Base-by-base conservation (phyloP, 2,797 vertebrate genomes). In the Mareca strepera region DNA sequence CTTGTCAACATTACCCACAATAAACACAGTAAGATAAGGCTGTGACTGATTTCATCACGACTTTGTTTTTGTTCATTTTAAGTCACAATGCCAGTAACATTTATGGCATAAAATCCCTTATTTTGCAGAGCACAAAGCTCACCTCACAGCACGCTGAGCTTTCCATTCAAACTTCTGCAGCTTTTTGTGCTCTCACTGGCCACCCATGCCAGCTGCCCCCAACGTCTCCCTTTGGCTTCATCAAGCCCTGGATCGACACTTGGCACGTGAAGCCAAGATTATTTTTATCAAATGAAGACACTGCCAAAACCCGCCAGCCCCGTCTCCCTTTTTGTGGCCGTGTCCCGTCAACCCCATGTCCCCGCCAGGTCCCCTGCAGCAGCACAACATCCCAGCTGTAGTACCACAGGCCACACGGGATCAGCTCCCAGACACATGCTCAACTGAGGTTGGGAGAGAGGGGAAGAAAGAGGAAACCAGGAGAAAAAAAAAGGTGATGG, bases 1-100 rank as follows among this genome's bases (percentile, higher is more conserved):
- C 92, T 91, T 68, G 77, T 74, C 91, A 94, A 84, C 90, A 86
- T 88, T 74, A 66, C 88, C 91, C 95, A 92, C 90, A 94, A 92
- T 86, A 96, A 93, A 96, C 94, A 95, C 92, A 94, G 2, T 69
- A 88, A 92, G 93, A 89, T 93, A 92, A 96, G 90, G 72, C 86
- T 76, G 74, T 75, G 85, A 88, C 92, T 74, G 77, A 96, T 90
- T 93, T 93, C 91, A 90, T 5, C 3, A 90, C 21, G 50, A 86
- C 60, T 86, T 74, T 66, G 88, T 5, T 80, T 92, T 94, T 18
- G 22, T 73, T 93, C 53, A 87, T 86, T 95, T 94, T 64, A 88
- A 93, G 81, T 67, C 92, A 76, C 79, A 46, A n/a, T 1, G 17
- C 86, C 69, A 75, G 68, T 82, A 69, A 69, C 86, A 41, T 5